These are phyloP conservation scores for Pseudomugil tenellus DNA, from an alignment of 2,797 vertebrate species.

Conservation along the genomic window DNA sequence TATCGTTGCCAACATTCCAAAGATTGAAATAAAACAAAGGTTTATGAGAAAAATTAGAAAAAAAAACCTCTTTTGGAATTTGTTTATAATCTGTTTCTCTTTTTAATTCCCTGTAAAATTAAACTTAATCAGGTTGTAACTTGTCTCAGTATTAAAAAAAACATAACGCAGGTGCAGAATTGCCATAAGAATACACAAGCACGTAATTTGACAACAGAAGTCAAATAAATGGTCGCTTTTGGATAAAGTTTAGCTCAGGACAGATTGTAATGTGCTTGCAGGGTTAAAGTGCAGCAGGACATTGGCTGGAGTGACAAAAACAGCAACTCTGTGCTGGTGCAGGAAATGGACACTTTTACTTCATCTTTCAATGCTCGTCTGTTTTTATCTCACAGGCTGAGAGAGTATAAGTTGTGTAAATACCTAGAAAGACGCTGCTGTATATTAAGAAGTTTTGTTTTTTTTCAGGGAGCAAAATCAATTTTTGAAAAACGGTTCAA, in stretches of 20 bases:
- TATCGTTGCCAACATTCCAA: neutral
- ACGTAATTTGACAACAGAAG: no score
- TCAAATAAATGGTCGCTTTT: no score
- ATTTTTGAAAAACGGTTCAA: no score
- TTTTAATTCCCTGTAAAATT: no score
- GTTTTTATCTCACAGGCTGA: slow-evolving; percentile 25
- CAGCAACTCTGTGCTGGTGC: slow-evolving; percentile 31
- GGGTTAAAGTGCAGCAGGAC: slow-evolving; percentile 39
- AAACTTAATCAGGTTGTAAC: no score
- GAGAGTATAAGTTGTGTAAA: slow-evolving; percentile 51
- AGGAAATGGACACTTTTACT: slow-evolving; percentile 48
- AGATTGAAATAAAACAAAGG: neutral
- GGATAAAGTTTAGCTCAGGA: neutral
- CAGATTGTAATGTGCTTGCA: slow-evolving; percentile 5
- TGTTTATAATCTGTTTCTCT: no score
- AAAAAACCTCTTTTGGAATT: no score
- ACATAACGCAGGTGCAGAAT: no score
- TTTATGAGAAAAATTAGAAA: no score
- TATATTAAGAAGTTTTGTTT: slow-evolving; percentile 11
- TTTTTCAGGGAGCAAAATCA: no score
- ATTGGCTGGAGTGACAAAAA: slow-evolving; percentile 44
- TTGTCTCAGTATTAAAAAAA: no score
- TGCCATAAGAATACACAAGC: no score
- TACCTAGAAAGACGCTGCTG: slow-evolving; percentile 34
- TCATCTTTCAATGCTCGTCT: slow-evolving; percentile 43